Conservation (phyloP, 2,113 vertebrate genomes). For the Tenrec ecaudatus region DNA sequence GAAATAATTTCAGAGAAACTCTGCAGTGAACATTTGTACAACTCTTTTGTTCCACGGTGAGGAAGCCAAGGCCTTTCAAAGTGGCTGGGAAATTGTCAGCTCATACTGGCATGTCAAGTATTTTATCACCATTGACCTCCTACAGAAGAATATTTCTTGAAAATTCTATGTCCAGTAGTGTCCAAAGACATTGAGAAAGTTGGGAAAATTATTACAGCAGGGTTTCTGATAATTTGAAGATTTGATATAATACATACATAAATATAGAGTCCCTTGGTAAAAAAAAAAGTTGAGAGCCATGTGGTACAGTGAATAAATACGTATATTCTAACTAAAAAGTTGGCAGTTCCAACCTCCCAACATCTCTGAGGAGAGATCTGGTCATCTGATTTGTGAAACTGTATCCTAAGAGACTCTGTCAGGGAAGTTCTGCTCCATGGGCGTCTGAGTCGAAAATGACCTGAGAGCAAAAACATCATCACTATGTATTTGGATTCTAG, state of each 20-base stretch:
- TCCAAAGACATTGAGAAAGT: background rate
- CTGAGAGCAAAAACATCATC: background rate
- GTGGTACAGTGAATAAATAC: background rate
- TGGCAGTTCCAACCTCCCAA: background rate
- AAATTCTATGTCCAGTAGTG: conserved; percentile 49
- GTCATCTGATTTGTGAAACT: background rate
- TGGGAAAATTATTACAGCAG: conserved; percentile 25
- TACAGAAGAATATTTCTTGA: conserved; percentile 52
- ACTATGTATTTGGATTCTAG: background rate
- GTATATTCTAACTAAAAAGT: background rate
- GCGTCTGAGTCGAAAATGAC: background rate
- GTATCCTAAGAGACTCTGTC: background rate
- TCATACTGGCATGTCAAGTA: conserved; percentile 53
- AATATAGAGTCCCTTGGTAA: no score
- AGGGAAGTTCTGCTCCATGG: background rate
- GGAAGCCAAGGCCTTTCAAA: background rate
- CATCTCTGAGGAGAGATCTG: background rate
- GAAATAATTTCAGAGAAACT: conserved; percentile 24
- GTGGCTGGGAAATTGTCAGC: background rate
- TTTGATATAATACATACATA: no score
- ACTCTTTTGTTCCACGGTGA: background rate
- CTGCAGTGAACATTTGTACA: background rate
- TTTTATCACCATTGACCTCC: conserved; percentile 52
- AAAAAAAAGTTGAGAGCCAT: background rate
- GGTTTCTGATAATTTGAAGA: conserved; percentile 35